phyloP scores from a whole-genome alignment of 1,140 invertebrate genomes.

The Lasioglossum baleicum region DNA sequence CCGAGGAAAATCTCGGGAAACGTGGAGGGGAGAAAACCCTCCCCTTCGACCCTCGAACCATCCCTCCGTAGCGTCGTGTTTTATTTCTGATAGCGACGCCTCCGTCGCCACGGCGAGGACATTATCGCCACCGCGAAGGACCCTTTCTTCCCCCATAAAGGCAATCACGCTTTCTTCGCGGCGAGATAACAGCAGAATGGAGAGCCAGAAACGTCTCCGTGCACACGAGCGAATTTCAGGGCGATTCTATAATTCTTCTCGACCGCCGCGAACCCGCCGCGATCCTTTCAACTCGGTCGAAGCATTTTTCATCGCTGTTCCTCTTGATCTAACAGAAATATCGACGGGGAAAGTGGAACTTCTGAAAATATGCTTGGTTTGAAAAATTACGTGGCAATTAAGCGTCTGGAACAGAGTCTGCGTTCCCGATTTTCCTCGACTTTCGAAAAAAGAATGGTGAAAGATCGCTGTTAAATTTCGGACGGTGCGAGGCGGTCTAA shows the following conservation, averaged over 20 bases:
- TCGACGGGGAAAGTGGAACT: too few relatives aligned
- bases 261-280: too few relatives aligned
- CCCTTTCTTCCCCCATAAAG: slow-evolving; percentile 80
- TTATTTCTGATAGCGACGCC: slow-evolving; percentile 79
- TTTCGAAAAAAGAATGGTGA: too few relatives aligned
- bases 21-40: slow-evolving; percentile 29
- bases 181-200: slow-evolving; percentile 77
- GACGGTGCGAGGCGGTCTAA: too few relatives aligned
- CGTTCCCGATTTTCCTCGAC: too few relatives aligned
- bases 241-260: slow-evolving; percentile 36
- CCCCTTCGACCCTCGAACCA: slow-evolving; percentile 33
- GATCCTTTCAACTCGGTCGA: not conserved
- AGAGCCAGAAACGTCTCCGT: slow-evolving; percentile 62
- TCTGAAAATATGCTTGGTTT: too few relatives aligned
- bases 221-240: slow-evolving; percentile 43
- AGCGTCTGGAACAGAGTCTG: too few relatives aligned
- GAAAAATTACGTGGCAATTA: too few relatives aligned
- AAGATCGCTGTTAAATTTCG: too few relatives aligned
- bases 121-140: slow-evolving; percentile 79
- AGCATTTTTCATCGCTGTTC: not conserved
- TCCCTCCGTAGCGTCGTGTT: slow-evolving; percentile 66
- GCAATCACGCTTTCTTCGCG: slow-evolving; percentile 78
- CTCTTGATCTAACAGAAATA: too few relatives aligned
- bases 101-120: slow-evolving; percentile 69
- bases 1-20: slow-evolving; percentile 33